Base-by-base conservation (phyloP, 2,797 vertebrate genomes). In the Hemitrygon akajei region DNA sequence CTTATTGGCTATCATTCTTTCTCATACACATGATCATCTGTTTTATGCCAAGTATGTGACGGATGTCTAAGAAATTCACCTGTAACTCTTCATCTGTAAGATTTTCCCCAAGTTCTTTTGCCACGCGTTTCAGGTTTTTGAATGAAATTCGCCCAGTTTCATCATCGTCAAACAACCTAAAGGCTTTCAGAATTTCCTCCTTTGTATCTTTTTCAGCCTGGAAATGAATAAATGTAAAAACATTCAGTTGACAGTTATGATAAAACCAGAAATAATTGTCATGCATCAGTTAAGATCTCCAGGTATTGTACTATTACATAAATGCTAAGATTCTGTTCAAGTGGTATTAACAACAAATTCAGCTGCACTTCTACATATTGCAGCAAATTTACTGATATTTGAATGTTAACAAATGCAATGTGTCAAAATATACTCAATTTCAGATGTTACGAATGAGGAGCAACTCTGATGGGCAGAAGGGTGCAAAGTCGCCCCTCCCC, bases 71-170 rank as follows among this genome's bases (percentile, higher is more conserved):
- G 5, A n/a, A 79, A 82, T 30, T 34, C 93, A 99, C 98, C 98
- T 99, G 98, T 94, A 99, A 96, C 95, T 99, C 99, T 89, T 99
- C 98, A 0, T 99, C 98, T 0, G 98, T 98, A 93, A 99, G 97
- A 95, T 98, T 99, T 95, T 99, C 98, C 1, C 98, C 98, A 58
- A 99, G 96, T 94, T 99, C 98, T 95, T 97, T 98, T 94, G 98
- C 98, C 0, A 98, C 98, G 3, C 98, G 96, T 95, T 98, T 99
- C 56, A 99, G 96, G 95, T 99, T 99, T 94, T 97, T 97, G 95
- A 99, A 98, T 0, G 98, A 99, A 95, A 99, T 99, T 96, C 97
- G 99, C n/a, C 98, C 98, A 0, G 98, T 99, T 95, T 98, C 98
- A 14, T 99, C 98, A 0, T 99, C 98, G 47, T 99, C 98, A 7